Evolutionary conservation across 2,888 invertebrate species (phyloP), one percentile per base, ranked within the genome.

Genomic region (Argyra leucocephala): DNA sequence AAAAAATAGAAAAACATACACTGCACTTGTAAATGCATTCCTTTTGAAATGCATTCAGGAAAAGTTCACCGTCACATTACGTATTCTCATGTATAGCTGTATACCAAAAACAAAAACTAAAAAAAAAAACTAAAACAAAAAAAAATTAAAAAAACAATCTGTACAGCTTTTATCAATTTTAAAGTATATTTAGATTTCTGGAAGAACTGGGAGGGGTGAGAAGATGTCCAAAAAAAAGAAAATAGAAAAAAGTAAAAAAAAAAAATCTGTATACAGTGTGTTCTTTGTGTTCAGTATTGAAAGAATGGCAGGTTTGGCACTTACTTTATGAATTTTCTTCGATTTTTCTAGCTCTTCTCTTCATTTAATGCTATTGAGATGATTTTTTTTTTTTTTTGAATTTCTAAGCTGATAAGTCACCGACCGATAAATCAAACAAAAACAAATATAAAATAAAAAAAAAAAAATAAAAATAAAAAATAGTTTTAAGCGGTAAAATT

Each of bases 341-440:
- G 12, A 48, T 48, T 2, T 2, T 48, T 5, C 31, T 31, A 10
- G 31, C 10, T 31, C 10, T 31, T 31, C 1, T 9, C 18, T 48
- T 48, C 5, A 5, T 48, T n/a, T 48, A 48, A 48, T 18, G 48
- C 48, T 48, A 18, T 48, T 18, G 48, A 48, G 48, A 48, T 48
- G 48, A 48, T 48, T 48, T 48, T 9, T 12, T 48, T 48, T 48
- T 48, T 48, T 12, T 5, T 48, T 48, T 48, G 48, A 48, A 48
- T 48, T 18, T 37, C 15, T 37, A 18, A 48, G 48, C 48, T 48
- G 48, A 48, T 48, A 48, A 48, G 48, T 48, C 48, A 48, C 48
- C 48, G 48, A 48, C 48, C 48, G 48, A 48, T 48, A 48, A 48
- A 48, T 48, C 48, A 48, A 48, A 15, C 48, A 48, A 48, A 48